Conservation (phyloP, 2,888 invertebrate species). For the Malacosoma neustria region DNA sequence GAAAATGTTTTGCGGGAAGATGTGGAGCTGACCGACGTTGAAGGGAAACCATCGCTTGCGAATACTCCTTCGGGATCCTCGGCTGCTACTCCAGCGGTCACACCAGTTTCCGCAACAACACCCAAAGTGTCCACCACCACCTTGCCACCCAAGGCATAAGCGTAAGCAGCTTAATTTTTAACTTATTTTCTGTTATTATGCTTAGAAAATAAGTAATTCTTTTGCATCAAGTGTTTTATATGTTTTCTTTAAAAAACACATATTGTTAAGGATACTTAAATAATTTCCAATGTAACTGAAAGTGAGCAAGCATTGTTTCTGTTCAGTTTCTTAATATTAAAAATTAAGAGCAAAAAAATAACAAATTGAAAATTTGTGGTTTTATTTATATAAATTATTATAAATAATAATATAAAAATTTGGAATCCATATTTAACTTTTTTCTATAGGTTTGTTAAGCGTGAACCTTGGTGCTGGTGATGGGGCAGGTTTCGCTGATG, state of each 20-base stretch:
- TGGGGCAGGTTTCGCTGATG: slow-evolving; percentile 36
- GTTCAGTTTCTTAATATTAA: no score
- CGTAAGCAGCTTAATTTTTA: background rate
- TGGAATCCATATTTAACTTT: no score
- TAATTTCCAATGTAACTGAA: no score
- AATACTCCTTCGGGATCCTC: slow-evolving; percentile 8
- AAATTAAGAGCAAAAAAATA: no score
- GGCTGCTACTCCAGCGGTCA: slow-evolving; percentile 7
- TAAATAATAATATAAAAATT: no score
- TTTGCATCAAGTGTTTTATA: slow-evolving; percentile 12
- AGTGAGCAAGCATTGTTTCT: no score
- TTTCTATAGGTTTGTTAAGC: slow-evolving; percentile 22
- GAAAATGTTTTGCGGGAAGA: slow-evolving; percentile 38
- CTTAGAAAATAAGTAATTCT: slow-evolving; percentile 4
- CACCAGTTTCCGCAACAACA: slow-evolving; percentile 10
- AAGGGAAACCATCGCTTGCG: slow-evolving; percentile 14
- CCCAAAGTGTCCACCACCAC: slow-evolving; percentile 14
- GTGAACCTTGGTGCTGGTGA: slow-evolving; percentile 22
- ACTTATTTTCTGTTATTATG: slow-evolving; percentile 5
- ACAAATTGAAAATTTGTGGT: no score
- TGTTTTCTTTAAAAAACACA: no score
- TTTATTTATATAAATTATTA: no score
- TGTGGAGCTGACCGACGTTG: slow-evolving; percentile 33
- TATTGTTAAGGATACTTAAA: no score
- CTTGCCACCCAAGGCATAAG: slow-evolving; percentile 2